phyloP scores from a whole-genome alignment of 2,113 vertebrate species.

The Corydoras maculifer region DNA sequence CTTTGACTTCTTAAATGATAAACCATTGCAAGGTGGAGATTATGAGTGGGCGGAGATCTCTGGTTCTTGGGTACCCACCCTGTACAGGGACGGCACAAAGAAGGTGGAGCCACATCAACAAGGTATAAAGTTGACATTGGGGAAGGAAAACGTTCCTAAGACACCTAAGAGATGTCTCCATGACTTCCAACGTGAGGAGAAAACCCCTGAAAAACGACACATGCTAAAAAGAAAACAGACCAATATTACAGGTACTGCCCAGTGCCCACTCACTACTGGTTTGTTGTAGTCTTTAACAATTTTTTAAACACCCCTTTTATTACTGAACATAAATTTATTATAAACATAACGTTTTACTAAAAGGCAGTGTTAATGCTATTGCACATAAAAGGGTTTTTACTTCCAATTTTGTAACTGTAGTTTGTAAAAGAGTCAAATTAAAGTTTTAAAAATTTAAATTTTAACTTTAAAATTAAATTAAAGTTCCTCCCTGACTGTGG shows the following conservation, averaged over 20 bases:
- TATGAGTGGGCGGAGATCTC: constrained; percentile 78
- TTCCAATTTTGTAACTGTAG: no score
- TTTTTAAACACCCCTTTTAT: no score
- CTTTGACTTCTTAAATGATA: constrained; percentile 78
- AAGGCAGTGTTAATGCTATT: no score
- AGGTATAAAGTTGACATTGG: background rate
- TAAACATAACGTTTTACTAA: no score
- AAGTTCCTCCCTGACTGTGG: no score
- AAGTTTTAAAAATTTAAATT: no score
- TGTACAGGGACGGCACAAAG: constrained; percentile 51
- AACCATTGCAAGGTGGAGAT: constrained; percentile 68
- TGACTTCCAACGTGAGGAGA: constrained; percentile 45
- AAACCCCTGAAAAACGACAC: constrained; percentile 9
- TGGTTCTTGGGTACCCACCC: constrained; percentile 51
- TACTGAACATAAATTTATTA: no score
- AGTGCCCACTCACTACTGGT: no score
- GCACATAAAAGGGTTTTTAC: no score
- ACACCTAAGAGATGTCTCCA: constrained; percentile 8
- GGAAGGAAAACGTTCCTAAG: constrained; percentile 55
- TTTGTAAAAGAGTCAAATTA: no score
- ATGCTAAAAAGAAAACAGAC: constrained; percentile 77
- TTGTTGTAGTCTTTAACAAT: no score
- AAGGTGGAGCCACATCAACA: background rate
- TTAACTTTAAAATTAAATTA: no score
- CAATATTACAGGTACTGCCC: constrained; percentile 76